Evolutionary conservation across 2,797 vertebrate genomes (phyloP).

Genomic region (Pelodytes ibericus): DNA sequence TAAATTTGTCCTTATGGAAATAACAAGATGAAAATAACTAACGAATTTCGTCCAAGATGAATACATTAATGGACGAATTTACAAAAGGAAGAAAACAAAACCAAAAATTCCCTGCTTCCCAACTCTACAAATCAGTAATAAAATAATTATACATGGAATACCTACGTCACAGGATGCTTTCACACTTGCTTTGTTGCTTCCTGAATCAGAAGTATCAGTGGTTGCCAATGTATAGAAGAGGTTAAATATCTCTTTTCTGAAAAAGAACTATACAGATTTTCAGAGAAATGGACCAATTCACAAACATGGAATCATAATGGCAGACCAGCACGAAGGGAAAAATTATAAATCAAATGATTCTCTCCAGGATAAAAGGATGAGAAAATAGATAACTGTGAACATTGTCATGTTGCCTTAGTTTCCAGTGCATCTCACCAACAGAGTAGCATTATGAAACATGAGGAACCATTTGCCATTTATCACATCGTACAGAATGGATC

Average conservation of each 20-base stretch:
- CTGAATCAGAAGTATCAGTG: too few species aligned
- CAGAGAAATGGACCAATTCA: slow-evolving; percentile 15
- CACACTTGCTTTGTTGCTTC: too few species aligned
- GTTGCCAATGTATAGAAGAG: not conserved
- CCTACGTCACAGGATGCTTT: too few species aligned
- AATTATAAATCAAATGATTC: slow-evolving; percentile 31
- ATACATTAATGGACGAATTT: too few species aligned
- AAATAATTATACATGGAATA: too few species aligned
- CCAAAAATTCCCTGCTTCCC: too few species aligned
- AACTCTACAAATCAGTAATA: too few species aligned
- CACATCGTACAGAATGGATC: slow-evolving; percentile 23
- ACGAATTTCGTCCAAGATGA: too few species aligned
- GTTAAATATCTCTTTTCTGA: not conserved
- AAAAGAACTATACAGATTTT: slow-evolving; percentile 6
- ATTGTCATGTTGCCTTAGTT: slow-evolving; percentile 27
- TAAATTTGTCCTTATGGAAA: too few species aligned
- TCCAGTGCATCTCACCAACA: slow-evolving; percentile 15
- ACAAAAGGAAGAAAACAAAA: too few species aligned
- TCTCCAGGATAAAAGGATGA: slow-evolving; percentile 5
- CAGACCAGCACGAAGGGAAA: slow-evolving; percentile 28
- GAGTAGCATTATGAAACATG: slow-evolving; percentile 26
- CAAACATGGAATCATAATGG: slow-evolving; percentile 12
- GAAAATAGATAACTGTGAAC: slow-evolving; percentile 20
- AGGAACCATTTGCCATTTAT: slow-evolving; percentile 35
- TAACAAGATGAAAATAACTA: too few species aligned